Base-by-base conservation (phyloP, 2,113 vertebrate genomes). In the Cavia porcellus region DNA sequence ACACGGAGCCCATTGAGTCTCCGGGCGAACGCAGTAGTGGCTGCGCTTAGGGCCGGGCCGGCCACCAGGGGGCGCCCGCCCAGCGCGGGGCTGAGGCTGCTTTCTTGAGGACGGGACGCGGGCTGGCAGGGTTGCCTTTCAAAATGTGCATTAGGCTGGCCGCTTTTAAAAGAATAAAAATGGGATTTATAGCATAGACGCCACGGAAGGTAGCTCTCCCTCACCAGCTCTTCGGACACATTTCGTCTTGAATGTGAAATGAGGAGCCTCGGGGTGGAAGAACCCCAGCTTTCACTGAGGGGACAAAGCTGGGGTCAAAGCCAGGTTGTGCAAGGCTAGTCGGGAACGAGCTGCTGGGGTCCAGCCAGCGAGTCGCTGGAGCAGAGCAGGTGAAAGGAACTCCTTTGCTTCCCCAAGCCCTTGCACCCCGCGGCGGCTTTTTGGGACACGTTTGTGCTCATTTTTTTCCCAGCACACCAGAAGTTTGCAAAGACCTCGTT, bases 11-110 rank as follows among this genome's bases (percentile, higher is more conserved):
- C 92, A 19, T 62, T 12, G 75, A 89, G 90, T n/a, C 45, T 86
- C 28, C 1, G n/a, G 5, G 84, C 52, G 82, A 93, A 68, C 13
- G 70, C 75, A 30, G 82, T 84, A 25, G 85, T 74, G 3, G 57
- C 89, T 14, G 59, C 11, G 4, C 24, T 61, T 6, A 3, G 5
- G 24, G 25, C 47, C 8, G 5, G 0, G 35, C 4, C 8, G 42
- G 94, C 98, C 98, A 68, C 96, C 94, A 98, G 98, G 95, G 98
- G 98, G 98, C 98, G 98, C 74, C 30, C 93, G 57, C 87, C 70
- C 19, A 85, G 95, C 90, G 50, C 28, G 0, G 59, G 88, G 61
- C 70, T 30, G 59, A 19, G 20, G 17, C 30, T 32, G 64, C 87
- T 28, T 24, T 70, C 50, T 86, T 61, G 7, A 2, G 72, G 1